Percentiles rank a stretch among this genome's conserved stretches.
phyloP scores from a whole-genome alignment of 2,888 invertebrate genomes.

The Pristionchus fissidentatus region DNA sequence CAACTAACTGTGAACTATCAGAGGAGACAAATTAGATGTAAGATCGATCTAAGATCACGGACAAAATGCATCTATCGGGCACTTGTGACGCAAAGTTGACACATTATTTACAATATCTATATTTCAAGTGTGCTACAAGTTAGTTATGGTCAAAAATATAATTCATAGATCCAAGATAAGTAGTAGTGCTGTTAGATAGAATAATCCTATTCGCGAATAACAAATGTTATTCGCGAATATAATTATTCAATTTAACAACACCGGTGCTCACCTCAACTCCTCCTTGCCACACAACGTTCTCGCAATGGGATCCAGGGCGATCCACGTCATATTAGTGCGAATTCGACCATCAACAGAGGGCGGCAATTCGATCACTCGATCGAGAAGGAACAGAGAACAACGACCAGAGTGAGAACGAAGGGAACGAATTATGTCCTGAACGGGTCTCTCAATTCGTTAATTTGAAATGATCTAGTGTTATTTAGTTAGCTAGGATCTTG shows the following conservation, averaged over 20 bases:
- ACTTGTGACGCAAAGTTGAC: too few relatives aligned
- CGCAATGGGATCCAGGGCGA: constrained; percentile 71
- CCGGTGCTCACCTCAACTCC: constrained; percentile 66
- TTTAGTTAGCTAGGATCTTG: not conserved
- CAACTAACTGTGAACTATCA: too few relatives aligned
- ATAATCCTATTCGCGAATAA: too few relatives aligned
- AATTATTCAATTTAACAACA: too few relatives aligned
- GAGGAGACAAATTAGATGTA: not conserved
- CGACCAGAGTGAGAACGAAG: constrained; percentile 70
- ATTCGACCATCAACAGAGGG: constrained; percentile 46
- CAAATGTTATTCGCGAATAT: too few relatives aligned
- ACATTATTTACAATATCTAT: too few relatives aligned
- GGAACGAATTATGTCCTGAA: constrained; percentile 68
- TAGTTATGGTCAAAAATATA: too few relatives aligned
- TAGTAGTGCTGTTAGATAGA: not conserved
- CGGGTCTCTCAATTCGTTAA: not conserved
- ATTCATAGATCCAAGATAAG: not conserved
- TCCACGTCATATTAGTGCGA: constrained; percentile 71
- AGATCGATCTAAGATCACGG: too few relatives aligned
- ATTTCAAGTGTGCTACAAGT: too few relatives aligned
- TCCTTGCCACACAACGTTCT: constrained; percentile 72
- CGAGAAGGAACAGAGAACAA: constrained; percentile 70
- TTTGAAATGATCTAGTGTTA: not conserved
- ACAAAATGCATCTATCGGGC: too few relatives aligned
- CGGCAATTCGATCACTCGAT: constrained; percentile 66